Evolutionary conservation across 2,113 vertebrate species (phyloP).

Genomic region (Tricholaema leucomelas): DNA sequence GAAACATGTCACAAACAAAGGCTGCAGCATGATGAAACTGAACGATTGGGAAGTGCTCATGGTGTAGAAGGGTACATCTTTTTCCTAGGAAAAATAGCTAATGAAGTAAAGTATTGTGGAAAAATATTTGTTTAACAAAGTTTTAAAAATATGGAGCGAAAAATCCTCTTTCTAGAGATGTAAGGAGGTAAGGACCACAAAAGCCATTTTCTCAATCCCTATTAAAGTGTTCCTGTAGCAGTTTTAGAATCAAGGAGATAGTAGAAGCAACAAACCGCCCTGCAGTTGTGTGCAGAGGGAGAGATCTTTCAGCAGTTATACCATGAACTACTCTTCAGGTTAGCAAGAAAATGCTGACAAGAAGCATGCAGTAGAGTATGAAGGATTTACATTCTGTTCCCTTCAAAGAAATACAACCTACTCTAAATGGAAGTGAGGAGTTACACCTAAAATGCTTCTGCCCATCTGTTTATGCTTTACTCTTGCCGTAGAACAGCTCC

Average conservation of each 20-base stretch:
- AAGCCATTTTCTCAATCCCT: neutral
- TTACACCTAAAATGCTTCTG: neutral
- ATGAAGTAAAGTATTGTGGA: neutral
- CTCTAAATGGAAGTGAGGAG: neutral
- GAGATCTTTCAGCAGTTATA: neutral
- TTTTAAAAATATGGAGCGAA: neutral
- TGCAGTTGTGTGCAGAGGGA: neutral
- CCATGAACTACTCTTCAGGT: neutral
- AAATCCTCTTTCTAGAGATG: neutral
- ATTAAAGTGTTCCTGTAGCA: neutral
- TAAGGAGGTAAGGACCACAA: neutral
- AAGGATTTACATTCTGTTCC: neutral
- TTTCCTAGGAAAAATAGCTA: neutral
- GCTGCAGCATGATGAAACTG: neutral
- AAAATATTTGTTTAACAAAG: neutral
- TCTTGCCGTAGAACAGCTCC: neutral
- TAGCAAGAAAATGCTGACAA: neutral
- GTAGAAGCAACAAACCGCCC: neutral
- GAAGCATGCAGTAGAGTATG: neutral
- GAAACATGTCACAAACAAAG: neutral
- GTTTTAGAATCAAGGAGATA: neutral
- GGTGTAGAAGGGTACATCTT: neutral
- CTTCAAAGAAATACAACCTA: neutral
- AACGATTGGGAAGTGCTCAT: neutral
- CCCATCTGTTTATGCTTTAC: neutral